Base-by-base conservation (phyloP, 2,888 invertebrate genomes). In the Melitaea athalia region DNA sequence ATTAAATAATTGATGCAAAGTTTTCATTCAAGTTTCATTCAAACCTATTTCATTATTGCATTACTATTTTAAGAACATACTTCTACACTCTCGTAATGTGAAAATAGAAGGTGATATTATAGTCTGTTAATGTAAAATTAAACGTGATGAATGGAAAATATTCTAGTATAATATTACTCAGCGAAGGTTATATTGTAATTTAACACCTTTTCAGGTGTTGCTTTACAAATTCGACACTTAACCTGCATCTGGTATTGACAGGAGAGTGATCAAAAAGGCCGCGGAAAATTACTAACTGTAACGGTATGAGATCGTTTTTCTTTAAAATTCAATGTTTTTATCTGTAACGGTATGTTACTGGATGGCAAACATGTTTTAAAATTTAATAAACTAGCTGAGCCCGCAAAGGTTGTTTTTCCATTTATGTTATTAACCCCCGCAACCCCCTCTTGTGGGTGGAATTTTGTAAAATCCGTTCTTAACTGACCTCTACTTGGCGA, bases 141-240 rank as follows among this genome's bases (percentile, higher is more conserved):
- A 64, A 69, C 64, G 43, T 69, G 55, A 65, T 61, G 50, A 64
- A 57, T 61, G 60, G 57, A 64, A 50, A 68, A 55, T 61, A 57
- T 8, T 38, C 24, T 15, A 64, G 52, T 59, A 68, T 72, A 60
- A 57, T 72, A 57, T 72, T 70, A 67, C 67, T 61, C 43, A 52
- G 63, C 67, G 69, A 72, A 72, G 69, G 72, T 72, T 66, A 67
- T 65, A 52, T 55, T 63, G 72, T 66, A 70, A 72, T n/a, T n/a
- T 12, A 65, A 65, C 50, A 63, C 64, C 68, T 65, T 65, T 66
- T 66, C 60, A 31, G 64, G 65, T 53, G 50, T 61, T 53, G 59
- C 17, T 61, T 68, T 60, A 63, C 61, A 53, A 43, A 62, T 64
- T 68, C 50, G 64, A 68, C 55, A 57, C 43, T 68, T 38, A 61